A percentile compares a stretch with the other conserved stretches of the same genome.
Conservation (phyloP, 1,140 invertebrate genomes). For the Batillaria attramentaria region DNA sequence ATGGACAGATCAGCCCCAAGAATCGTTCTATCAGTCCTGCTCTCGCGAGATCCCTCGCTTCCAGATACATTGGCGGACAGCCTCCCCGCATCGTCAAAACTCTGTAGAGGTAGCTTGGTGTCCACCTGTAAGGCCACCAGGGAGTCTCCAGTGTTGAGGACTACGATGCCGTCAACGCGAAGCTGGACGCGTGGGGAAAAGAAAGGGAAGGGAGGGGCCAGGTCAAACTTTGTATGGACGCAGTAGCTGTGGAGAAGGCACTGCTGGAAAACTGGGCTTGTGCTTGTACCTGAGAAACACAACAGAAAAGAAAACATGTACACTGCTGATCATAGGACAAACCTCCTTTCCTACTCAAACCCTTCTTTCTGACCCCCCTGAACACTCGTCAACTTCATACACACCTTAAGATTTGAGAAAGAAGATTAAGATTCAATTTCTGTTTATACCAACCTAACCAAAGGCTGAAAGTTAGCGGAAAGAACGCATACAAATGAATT, state of each 20-base stretch:
- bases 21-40: constrained; percentile 32
- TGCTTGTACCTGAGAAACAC: constrained; percentile 32
- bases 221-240: constrained; percentile 80
- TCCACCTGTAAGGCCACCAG: constrained; percentile 76
- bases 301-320: constrained; percentile 8
- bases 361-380: too few relatives aligned
- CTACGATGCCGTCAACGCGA: constrained; percentile 78
- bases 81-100: constrained; percentile 42
- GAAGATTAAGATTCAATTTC: too few relatives aligned
- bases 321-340: constrained; percentile 5
- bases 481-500: too few relatives aligned
- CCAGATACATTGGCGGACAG: constrained; percentile 35
- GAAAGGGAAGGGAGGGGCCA: constrained; percentile 79
- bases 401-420: too few relatives aligned
- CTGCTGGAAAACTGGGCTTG: constrained; percentile 40
- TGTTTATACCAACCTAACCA: too few relatives aligned
- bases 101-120: constrained; percentile 43
- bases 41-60: constrained; percentile 24
- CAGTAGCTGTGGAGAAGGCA: constrained; percentile 81
- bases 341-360: too few relatives aligned
- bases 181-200: constrained; percentile 78
- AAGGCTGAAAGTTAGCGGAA: too few relatives aligned
- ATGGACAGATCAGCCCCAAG: constrained; percentile 47
- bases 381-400: too few relatives aligned
- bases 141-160: constrained; percentile 83